Base-by-base conservation (phyloP, 2,888 invertebrate species). In the Diaphora mendica region DNA sequence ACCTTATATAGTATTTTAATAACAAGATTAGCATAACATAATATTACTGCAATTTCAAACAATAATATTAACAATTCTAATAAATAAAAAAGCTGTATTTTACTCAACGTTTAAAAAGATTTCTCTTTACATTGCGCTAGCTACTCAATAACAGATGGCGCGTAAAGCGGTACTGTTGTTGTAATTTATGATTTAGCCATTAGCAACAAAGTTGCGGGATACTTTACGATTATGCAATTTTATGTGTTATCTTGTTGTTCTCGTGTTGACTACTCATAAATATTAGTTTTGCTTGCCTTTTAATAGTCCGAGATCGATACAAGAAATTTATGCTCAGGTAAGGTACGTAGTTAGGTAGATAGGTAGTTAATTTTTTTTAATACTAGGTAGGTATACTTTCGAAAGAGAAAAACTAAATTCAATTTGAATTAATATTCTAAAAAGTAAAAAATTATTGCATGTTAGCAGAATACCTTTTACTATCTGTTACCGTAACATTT, bases 111-210 rank as follows among this genome's bases (percentile, higher is more conserved):
- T 39, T 11, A 39, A 39, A 48, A 17, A 44, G 15, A n/a, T 65
- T 74, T 78, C 73, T 48, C 64, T 59, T 64, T 64, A n/a, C 23
- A 23, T 67, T n/a, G 4, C 26, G 66, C 80, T 51, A 7, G 81
- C 91, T 90, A 91, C 81, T 89, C 76, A 73, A 75, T 79, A 75
- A 84, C 71, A 91, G 91, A 89, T 91, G 91, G 89, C 90, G 87
- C 65, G 8, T 33, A 0, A 55, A n/a, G 35, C 5, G 15, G 5
- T 20, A 9, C 0, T 59, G 1, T 62, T 3, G 51, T 9, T n/a
- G 23, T 55, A 9, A 9, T 11, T 51, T 23, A n/a, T 23, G 9
- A 51, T 23, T 62, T 62, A 15, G 17, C 8, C 30, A 7, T 30
- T 30, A 17, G 62, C 30, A 62, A 59, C 59, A 26, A 59, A 26